These are phyloP conservation scores for Amiota communis DNA, from an alignment of 2,888 invertebrate species.

Conservation along the genomic window DNA sequence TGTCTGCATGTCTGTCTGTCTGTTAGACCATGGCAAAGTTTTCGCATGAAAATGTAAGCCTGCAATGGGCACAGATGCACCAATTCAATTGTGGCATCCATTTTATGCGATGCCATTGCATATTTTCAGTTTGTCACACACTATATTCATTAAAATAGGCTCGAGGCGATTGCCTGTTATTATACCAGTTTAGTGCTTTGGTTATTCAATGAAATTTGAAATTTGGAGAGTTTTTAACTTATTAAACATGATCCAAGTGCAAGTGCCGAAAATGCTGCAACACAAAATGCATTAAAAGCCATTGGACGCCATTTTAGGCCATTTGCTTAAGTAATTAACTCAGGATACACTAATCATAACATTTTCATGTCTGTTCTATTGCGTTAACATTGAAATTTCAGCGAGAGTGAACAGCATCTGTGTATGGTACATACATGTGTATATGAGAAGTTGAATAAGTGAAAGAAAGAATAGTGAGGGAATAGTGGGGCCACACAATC, in stretches of 20 bases:
- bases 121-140: neutral
- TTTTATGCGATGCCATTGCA: neutral
- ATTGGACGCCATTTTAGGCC: neutral
- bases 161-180: too few relatives aligned
- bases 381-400: neutral
- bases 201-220: neutral
- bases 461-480: too few relatives aligned
- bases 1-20: neutral
- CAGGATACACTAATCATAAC: constrained; percentile 16
- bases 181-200: neutral
- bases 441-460: neutral
- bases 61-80: constrained; percentile 10
- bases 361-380: neutral
- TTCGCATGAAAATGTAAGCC: constrained; percentile 28
- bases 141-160: neutral
- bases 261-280: constrained; percentile 1
- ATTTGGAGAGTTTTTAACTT: neutral
- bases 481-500: neutral
- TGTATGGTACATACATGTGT: too few relatives aligned
- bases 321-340: constrained; percentile 16
- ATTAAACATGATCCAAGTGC: neutral
- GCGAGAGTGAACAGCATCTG: neutral
- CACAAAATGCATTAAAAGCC: neutral
- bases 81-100: neutral
- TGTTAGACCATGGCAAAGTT: constrained; percentile 10